Percentiles rank a stretch among this genome's conserved stretches.
These are phyloP conservation scores for Calycopis cecrops DNA, from an alignment of 1,140 invertebrate species.

Conservation along the genomic window DNA sequence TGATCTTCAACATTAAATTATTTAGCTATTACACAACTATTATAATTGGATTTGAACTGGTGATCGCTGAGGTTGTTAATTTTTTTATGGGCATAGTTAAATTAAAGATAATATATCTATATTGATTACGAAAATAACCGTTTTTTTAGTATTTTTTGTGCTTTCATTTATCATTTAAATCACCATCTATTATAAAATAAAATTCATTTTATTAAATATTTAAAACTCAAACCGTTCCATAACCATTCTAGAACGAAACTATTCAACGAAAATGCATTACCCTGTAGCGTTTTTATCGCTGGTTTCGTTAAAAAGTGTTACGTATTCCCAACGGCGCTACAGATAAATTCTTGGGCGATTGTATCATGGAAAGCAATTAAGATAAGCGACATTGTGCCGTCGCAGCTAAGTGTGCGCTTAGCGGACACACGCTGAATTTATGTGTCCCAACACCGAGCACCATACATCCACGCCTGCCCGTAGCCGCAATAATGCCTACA, in stretches of 20 bases:
- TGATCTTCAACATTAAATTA: too few relatives aligned
- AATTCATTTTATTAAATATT: conserved; percentile 11
- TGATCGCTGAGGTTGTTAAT: too few relatives aligned
- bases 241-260: too few relatives aligned
- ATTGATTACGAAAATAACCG: too few relatives aligned
- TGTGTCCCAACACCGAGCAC: conserved; percentile 29
- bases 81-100: too few relatives aligned
- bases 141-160: too few relatives aligned
- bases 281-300: conserved; percentile 40
- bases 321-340: conserved; percentile 28
- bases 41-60: too few relatives aligned
- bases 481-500: neutral
- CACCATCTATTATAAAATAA: too few relatives aligned
- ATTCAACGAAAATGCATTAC: conserved; percentile 19
- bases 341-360: conserved; percentile 35
- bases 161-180: too few relatives aligned
- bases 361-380: conserved; percentile 62
- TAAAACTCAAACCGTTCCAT: too few relatives aligned
- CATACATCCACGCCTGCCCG: conserved; percentile 27
- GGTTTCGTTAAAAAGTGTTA: conserved; percentile 36
- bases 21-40: too few relatives aligned
- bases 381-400: conserved; percentile 58
- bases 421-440: conserved; percentile 45
- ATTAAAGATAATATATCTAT: too few relatives aligned
- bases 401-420: conserved; percentile 39